Evolutionary conservation across 1,140 invertebrate genomes (phyloP), one percentile per base, ranked within the genome.

Genomic region (Drosophila sulfurigaster): DNA sequence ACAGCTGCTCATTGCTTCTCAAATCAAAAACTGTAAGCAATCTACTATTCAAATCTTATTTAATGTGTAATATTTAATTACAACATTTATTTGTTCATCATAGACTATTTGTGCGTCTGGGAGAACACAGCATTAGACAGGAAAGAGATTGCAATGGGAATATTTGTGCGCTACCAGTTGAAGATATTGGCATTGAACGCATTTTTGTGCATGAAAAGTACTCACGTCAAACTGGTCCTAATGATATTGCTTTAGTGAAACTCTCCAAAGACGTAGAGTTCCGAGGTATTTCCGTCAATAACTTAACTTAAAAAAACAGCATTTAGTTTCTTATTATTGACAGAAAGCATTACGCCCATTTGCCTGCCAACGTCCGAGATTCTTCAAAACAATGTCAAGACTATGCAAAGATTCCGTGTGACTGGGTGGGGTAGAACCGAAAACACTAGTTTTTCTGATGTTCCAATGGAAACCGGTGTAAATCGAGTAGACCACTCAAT

Each of bases 341-440:
- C 38, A 63, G 68, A 2, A 11, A 13, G 16, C 41, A 64, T 67
- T 3, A 32, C 2, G 5, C 25, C 48, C 25, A 67, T 73, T 3
- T 60, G 64, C 15, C 30, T 68, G 48, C 63, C 64, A 1, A 0
- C 60, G 0, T 59, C 13, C 5, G 3, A 38, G 10, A 54, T 54
- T 15, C 64, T 68, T 3, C 64, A 45, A 38, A 1, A 30, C 35
- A 1, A 2, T 13, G 5, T n/a, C 3, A 35, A 52, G 11, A 6
- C 1, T 5, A 0, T 6, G 5, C 2, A 2, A 7, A 1, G n/a
- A 2, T 59, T 51, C 28, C 8, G 0, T 0, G 48, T 73, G 4
- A 67, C 64, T 38, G 70, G 70, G n/a, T 73, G 70, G 70, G 70
- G 64, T 1, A 28, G 2, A 74, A 62, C 41, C 3, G 57, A 69